These are phyloP conservation scores for Drosophila austrosaltans DNA, from an alignment of 2,888 invertebrate species.

Conservation along the genomic window DNA sequence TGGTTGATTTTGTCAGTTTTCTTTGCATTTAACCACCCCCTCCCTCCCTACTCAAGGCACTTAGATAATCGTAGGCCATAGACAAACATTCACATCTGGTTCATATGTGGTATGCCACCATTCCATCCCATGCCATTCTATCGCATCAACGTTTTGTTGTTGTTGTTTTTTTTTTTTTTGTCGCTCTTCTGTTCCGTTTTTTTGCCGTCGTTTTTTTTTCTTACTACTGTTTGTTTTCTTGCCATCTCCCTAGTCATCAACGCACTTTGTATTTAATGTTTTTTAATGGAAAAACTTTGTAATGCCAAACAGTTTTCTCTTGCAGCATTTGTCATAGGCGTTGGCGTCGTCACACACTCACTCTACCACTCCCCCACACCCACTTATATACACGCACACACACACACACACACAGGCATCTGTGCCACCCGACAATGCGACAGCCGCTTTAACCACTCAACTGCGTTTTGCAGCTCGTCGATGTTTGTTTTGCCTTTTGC, in stretches of 20 bases:
- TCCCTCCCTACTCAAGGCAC: background rate
- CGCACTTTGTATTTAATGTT: conserved; percentile 69
- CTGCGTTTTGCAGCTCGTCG: conserved; percentile 64
- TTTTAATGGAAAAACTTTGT: conserved; percentile 71
- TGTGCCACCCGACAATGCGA: conserved; percentile 47
- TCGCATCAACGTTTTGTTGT: background rate
- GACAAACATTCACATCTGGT: conserved; percentile 7
- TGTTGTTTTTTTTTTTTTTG: background rate
- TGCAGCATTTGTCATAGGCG: conserved; percentile 60
- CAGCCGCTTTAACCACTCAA: conserved; percentile 59
- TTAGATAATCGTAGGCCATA: conserved; percentile 11
- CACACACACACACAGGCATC: conserved; percentile 4
- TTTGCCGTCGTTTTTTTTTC: background rate
- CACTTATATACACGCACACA: background rate
- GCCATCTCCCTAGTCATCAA: conserved; percentile 41
- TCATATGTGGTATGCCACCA: background rate
- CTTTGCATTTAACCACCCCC: background rate
- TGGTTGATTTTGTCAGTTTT: background rate
- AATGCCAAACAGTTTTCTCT: conserved; percentile 58
- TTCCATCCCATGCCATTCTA: background rate
- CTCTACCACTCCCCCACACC: conserved; percentile 9
- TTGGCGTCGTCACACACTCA: conserved; percentile 29
- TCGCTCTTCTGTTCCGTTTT: no score
- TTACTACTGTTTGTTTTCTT: conserved; percentile 13
- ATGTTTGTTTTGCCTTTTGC: conserved; percentile 63